Evolutionary conservation across 2,113 vertebrate genomes (phyloP).

Genomic region (Acinonyx jubatus): DNA sequence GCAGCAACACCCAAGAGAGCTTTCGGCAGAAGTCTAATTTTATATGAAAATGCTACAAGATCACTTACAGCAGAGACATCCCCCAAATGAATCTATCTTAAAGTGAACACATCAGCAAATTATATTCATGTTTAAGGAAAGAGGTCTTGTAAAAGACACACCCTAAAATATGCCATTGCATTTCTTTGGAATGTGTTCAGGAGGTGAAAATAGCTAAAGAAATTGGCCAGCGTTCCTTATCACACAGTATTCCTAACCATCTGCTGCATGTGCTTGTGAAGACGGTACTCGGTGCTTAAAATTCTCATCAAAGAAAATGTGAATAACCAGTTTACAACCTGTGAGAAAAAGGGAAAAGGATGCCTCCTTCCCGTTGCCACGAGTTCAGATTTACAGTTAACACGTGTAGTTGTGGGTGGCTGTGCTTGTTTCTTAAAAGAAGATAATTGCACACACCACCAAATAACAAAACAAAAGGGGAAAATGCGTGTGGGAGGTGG

Average conservation of each 20-base stretch:
- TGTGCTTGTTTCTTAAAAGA: conserved; percentile 65
- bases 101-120: conserved; percentile 62
- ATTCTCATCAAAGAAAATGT: conserved; percentile 70
- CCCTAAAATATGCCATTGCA: conserved; percentile 61
- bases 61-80: neutral
- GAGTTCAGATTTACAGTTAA: conserved; percentile 44
- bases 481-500: conserved; percentile 63
- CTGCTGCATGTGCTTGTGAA: conserved; percentile 61
- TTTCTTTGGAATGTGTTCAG: conserved; percentile 40
- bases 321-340: conserved; percentile 74
- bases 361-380: neutral
- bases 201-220: conserved; percentile 69
- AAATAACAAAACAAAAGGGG: conserved; percentile 73
- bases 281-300: conserved; percentile 44
- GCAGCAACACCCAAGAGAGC: conserved; percentile 54
- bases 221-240: conserved; percentile 56
- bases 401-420: conserved; percentile 45
- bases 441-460: conserved; percentile 61
- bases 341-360: conserved; percentile 14
- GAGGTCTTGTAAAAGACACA: conserved; percentile 57
- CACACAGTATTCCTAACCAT: conserved; percentile 63
- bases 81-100: conserved; percentile 54
- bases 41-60: conserved; percentile 43
- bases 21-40: conserved; percentile 51
- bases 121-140: conserved; percentile 59